Evolutionary conservation across 2,888 invertebrate genomes (phyloP).

Genomic region (Xanthorhoe spadicearia): DNA sequence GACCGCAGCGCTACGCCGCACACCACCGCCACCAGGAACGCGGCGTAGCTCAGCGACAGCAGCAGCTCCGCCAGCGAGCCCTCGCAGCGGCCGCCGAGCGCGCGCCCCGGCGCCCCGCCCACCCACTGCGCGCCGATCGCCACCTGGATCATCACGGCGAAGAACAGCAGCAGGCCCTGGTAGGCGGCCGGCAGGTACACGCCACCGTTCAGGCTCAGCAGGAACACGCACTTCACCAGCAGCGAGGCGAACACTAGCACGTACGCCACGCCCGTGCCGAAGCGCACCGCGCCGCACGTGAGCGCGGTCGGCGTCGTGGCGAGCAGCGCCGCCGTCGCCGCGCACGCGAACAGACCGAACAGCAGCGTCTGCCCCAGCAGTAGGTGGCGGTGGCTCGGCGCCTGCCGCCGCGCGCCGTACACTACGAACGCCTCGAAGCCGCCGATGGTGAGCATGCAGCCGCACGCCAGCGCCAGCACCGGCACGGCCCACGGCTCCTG

Average conservation of each 20-base stretch:
- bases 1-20: conserved; percentile 93
- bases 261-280: conserved; percentile 92
- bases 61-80: conserved; percentile 89
- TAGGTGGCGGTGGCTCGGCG: conserved; percentile 92
- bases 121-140: conserved; percentile 94
- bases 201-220: conserved; percentile 95
- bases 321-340: conserved; percentile 91
- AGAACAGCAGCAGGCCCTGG: conserved; percentile 94
- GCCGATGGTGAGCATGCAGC: conserved; percentile 93
- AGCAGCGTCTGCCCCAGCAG: conserved; percentile 94
- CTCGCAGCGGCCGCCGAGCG: conserved; percentile 82
- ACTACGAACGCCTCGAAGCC: conserved; percentile 96
- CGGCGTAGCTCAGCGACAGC: conserved; percentile 92
- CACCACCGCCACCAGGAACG: conserved; percentile 93
- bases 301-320: conserved; percentile 91
- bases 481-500: conserved; percentile 96
- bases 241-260: conserved; percentile 95
- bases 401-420: conserved; percentile 91
- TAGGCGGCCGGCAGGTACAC: conserved; percentile 97
- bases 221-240: conserved; percentile 96
- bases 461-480: conserved; percentile 92
- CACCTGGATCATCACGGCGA: conserved; percentile 95
- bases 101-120: conserved; percentile 89
- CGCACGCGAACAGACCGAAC: conserved; percentile 92
- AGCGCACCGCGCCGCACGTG: conserved; percentile 92